Conservation (phyloP, 2,113 vertebrate genomes). For the Thamnaconus septentrionalis region DNA sequence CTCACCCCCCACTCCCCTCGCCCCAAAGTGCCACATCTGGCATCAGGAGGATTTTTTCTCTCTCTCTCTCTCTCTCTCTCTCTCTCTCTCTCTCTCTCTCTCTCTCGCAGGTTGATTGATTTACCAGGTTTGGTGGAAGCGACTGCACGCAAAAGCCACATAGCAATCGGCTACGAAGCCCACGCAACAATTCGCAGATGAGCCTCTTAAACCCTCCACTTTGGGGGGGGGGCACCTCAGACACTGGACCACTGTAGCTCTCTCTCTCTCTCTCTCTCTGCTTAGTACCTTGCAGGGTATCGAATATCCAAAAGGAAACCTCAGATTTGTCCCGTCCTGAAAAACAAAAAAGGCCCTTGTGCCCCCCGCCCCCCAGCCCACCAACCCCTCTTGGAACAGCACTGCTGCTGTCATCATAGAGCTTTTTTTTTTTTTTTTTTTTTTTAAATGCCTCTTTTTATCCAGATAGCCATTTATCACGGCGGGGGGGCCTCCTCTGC, state of each 20-base stretch:
- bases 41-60: slow-evolving; percentile 48
- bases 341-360: slow-evolving; percentile 73
- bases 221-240: slow-evolving; percentile 23
- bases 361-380: slow-evolving; percentile 22
- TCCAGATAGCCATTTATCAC: slow-evolving; percentile 27
- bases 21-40: slow-evolving; percentile 62
- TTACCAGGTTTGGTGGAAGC: slow-evolving; percentile 63
- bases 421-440: slow-evolving; percentile 19
- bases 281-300: slow-evolving; percentile 73
- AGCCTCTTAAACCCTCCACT: slow-evolving; percentile 19
- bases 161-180: slow-evolving; percentile 55
- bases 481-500: slow-evolving; percentile 3
- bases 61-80: too few relatives aligned
- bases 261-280: neutral
- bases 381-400: slow-evolving; percentile 18
- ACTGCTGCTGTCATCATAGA: slow-evolving; percentile 44
- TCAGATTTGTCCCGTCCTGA: slow-evolving; percentile 70
- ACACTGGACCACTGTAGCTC: slow-evolving; percentile 70
- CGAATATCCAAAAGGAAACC: slow-evolving; percentile 77
- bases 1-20: too few relatives aligned
- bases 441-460: slow-evolving; percentile 30
- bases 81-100: too few relatives aligned
- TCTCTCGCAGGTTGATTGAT: slow-evolving; percentile 62
- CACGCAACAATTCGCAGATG: slow-evolving; percentile 60
- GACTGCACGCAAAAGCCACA: slow-evolving; percentile 53